Evolutionary conservation across 2,797 vertebrate species (phyloP).

Genomic region (Ara ararauna): DNA sequence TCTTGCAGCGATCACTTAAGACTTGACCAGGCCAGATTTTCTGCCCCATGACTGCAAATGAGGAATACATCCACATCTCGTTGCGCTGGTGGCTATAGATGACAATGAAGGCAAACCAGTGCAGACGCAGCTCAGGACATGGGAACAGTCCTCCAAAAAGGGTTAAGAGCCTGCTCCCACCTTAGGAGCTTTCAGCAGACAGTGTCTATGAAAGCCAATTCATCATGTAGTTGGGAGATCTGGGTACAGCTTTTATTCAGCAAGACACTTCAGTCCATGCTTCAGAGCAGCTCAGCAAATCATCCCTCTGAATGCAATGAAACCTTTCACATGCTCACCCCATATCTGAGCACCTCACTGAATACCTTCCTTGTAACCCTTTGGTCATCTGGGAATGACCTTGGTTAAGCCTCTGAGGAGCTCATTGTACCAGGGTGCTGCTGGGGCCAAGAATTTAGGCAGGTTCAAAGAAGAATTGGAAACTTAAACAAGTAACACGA

Average conservation of each 20-base stretch:
- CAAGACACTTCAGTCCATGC: background rate
- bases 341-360: background rate
- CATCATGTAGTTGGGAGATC: background rate
- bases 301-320: background rate
- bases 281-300: background rate
- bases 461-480: constrained; percentile 32
- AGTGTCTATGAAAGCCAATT: background rate
- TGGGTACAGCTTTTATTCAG: background rate
- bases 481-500: constrained; percentile 8
- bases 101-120: background rate
- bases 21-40: background rate
- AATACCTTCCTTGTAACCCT: background rate
- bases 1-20: background rate
- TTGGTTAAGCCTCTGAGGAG: background rate
- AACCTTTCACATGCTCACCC: background rate
- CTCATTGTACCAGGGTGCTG: constrained; percentile 34
- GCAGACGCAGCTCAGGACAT: background rate
- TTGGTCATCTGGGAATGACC: background rate
- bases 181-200: background rate
- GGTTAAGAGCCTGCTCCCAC: background rate
- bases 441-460: constrained; percentile 14
- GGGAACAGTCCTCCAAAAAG: background rate
- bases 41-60: background rate
- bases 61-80: background rate
- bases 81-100: fast-evolving